Conservation (phyloP, 1,140 invertebrate genomes). For the Trachymyrmex cornetzi region DNA sequence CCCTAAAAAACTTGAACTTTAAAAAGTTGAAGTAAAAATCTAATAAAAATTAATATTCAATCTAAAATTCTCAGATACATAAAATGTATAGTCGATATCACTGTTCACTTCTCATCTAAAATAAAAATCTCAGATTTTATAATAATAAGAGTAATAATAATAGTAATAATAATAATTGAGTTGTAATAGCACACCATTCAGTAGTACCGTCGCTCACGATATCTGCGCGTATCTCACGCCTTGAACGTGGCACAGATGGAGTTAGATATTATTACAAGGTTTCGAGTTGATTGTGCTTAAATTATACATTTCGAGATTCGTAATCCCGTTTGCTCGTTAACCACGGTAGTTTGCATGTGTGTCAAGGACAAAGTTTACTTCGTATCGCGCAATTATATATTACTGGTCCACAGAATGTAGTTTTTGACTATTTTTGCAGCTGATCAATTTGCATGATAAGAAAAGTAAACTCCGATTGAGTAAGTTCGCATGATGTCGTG, state of each 20-base stretch:
- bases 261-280: slow-evolving; percentile 37
- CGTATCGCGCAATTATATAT: slow-evolving; percentile 25
- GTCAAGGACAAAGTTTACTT: slow-evolving; percentile 39
- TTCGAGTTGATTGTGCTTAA: slow-evolving; percentile 55
- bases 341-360: not conserved
- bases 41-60: not conserved
- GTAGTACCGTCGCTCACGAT: not conserved
- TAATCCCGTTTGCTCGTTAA: slow-evolving; percentile 48
- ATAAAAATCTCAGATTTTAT: slow-evolving; percentile 33
- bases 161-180: not conserved
- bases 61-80: not conserved
- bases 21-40: not conserved
- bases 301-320: slow-evolving; percentile 42
- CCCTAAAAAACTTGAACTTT: not conserved
- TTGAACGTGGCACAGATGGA: slow-evolving; percentile 20
- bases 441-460: slow-evolving; percentile 30
- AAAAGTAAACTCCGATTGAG: slow-evolving; percentile 11
- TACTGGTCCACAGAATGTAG: slow-evolving; percentile 26
- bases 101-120: not conserved
- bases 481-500: slow-evolving; percentile 13
- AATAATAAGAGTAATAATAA: slow-evolving; percentile 21
- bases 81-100: not conserved
- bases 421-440: slow-evolving; percentile 31
- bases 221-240: slow-evolving; percentile 14
- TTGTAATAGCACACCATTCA: not conserved